Percentiles rank a stretch among this genome's conserved stretches.
These are phyloP conservation scores for Larimichthys polyactis DNA, from an alignment of 2,113 vertebrate species.

Conservation along the genomic window DNA sequence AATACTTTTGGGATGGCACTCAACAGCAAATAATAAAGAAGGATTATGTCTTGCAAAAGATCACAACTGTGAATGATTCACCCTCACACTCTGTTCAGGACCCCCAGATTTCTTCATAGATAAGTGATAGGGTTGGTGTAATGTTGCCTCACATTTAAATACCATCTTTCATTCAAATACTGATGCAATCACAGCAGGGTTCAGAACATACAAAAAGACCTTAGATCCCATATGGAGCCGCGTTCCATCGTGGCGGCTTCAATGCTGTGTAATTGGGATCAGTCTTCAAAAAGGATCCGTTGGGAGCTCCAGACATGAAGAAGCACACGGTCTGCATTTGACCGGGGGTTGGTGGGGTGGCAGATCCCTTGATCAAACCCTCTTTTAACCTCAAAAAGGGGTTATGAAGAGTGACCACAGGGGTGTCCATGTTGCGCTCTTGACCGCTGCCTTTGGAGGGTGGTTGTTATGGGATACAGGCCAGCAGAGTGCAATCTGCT, in stretches of 20 bases:
- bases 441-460: constrained; percentile 68
- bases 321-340: constrained; percentile 58
- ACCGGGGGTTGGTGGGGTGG: constrained; percentile 37
- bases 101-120: constrained; percentile 11
- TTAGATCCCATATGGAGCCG: constrained; percentile 24
- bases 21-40: neutral
- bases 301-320: constrained; percentile 51
- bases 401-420: constrained; percentile 65
- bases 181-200: constrained; percentile 47
- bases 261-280: constrained; percentile 68
- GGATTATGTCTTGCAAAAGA: neutral
- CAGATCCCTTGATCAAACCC: constrained; percentile 71
- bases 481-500: constrained; percentile 60
- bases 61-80: constrained; percentile 15
- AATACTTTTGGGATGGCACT: neutral
- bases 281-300: constrained; percentile 64
- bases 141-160: constrained; percentile 41
- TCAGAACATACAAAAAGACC: constrained; percentile 11
- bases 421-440: constrained; percentile 66
- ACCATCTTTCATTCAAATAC: constrained; percentile 36
- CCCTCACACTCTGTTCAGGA: neutral
- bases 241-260: constrained; percentile 46
- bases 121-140: constrained; percentile 38
- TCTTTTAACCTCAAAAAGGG: constrained; percentile 73
- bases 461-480: constrained; percentile 74